Conservation (phyloP, 2,888 invertebrate species). For the Caradrina kadenii region DNA sequence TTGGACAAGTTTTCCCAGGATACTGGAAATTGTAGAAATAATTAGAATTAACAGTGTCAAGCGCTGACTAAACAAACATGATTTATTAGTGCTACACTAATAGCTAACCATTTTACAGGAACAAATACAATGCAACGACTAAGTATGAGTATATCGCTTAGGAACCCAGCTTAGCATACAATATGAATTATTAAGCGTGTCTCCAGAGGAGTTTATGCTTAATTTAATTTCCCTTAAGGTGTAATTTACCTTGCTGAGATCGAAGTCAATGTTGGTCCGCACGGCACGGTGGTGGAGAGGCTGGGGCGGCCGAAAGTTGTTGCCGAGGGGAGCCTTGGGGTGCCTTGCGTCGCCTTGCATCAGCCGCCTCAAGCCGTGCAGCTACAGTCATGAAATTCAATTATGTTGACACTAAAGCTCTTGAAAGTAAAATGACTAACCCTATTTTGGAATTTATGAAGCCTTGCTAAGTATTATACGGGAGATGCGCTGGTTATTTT, state of each 20-base stretch:
- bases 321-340: constrained; percentile 97
- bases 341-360: constrained; percentile 97
- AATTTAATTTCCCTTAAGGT: constrained; percentile 58
- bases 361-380: constrained; percentile 95
- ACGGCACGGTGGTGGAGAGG: constrained; percentile 98
- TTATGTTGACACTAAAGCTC: constrained; percentile 66
- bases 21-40: constrained; percentile 86
- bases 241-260: constrained; percentile 92
- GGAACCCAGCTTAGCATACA: constrained; percentile 63
- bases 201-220: constrained; percentile 52
- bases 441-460: constrained; percentile 53
- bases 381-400: constrained; percentile 89
- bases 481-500: constrained; percentile 18
- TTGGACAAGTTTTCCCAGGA: constrained; percentile 96
- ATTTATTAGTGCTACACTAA: constrained; percentile 58
- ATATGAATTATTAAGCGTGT: constrained; percentile 64
- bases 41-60: constrained; percentile 50
- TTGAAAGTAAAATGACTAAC: constrained; percentile 60
- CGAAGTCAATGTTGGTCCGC: constrained; percentile 99
- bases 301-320: constrained; percentile 98
- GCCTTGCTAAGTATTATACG: constrained; percentile 26
- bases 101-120: constrained; percentile 56
- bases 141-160: constrained; percentile 62
- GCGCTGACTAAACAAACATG: constrained; percentile 36
- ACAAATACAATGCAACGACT: constrained; percentile 60